Percentiles rank a stretch among this genome's conserved stretches.
Evolutionary conservation across 1,140 invertebrate species (phyloP).

Genomic region (Drosophila repleta): DNA sequence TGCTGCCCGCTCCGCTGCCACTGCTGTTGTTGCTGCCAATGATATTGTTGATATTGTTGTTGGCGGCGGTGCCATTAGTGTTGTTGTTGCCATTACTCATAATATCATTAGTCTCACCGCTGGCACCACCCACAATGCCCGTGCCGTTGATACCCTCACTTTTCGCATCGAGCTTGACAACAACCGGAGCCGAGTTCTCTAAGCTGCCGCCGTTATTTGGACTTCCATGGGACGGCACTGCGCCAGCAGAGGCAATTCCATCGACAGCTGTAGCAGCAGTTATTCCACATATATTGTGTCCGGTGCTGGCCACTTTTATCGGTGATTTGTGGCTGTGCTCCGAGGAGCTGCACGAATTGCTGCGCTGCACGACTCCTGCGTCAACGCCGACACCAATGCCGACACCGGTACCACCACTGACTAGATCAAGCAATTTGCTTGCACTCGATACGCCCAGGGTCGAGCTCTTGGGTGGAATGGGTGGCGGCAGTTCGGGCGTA

Average conservation of each 20-base stretch:
- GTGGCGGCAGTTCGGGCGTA: conserved; percentile 75
- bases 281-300: conserved; percentile 17
- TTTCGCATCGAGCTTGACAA: conserved; percentile 34
- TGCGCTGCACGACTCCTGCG: conserved; percentile 51
- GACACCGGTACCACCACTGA: conserved; percentile 1
- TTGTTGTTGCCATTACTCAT: conserved; percentile 26
- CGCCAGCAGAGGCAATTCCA: conserved; percentile 53
- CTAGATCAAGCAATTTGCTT: conserved; percentile 49
- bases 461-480: conserved; percentile 68
- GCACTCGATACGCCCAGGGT: conserved; percentile 38
- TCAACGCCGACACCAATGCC: conserved; percentile 2
- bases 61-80: conserved; percentile 48
- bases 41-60: conserved; percentile 24
- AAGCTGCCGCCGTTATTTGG: conserved; percentile 59
- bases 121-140: conserved; percentile 1
- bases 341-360: conserved; percentile 69
- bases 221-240: conserved; percentile 38
- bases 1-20: conserved; percentile 60
- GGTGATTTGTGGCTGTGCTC: conserved; percentile 81
- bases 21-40: conserved; percentile 38
- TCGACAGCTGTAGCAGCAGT: conserved; percentile 41
- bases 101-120: conserved; percentile 27
- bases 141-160: conserved; percentile 32
- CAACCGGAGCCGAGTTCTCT: conserved; percentile 40
- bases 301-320: conserved; percentile 34